Evolutionary conservation across 2,113 vertebrate genomes (phyloP).

Genomic region (Nipponia nippon): DNA sequence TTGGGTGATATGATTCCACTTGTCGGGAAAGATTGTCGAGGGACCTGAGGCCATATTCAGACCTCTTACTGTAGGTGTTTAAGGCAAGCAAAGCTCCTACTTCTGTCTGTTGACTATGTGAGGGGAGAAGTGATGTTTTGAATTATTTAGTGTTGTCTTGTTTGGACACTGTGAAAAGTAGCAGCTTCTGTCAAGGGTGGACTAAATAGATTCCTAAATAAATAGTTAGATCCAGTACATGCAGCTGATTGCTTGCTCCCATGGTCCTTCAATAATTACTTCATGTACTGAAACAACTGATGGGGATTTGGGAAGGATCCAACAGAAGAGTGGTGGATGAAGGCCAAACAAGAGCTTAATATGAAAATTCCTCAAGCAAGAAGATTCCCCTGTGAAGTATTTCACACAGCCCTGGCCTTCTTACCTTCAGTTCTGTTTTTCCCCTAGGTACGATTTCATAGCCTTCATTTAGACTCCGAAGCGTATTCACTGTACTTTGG

Average conservation of each 20-base stretch:
- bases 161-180: neutral
- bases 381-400: neutral
- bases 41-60: neutral
- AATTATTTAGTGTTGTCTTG: neutral
- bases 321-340: neutral
- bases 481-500: slow-evolving; percentile 84
- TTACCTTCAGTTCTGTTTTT: slow-evolving; percentile 90
- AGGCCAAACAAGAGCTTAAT: neutral
- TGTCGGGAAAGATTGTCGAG: neutral
- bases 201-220: neutral
- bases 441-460: slow-evolving; percentile 87
- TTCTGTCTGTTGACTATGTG: neutral
- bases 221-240: neutral
- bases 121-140: neutral
- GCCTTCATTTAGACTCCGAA: slow-evolving; percentile 81
- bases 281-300: neutral
- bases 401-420: neutral
- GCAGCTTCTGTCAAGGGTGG: neutral
- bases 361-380: neutral
- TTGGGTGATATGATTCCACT: neutral
- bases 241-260: neutral
- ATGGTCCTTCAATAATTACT: neutral
- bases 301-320: neutral
- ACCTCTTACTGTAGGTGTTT: neutral
- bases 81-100: neutral